Conservation (phyloP, 2,888 invertebrate species). For the Girardia tigrina region DNA sequence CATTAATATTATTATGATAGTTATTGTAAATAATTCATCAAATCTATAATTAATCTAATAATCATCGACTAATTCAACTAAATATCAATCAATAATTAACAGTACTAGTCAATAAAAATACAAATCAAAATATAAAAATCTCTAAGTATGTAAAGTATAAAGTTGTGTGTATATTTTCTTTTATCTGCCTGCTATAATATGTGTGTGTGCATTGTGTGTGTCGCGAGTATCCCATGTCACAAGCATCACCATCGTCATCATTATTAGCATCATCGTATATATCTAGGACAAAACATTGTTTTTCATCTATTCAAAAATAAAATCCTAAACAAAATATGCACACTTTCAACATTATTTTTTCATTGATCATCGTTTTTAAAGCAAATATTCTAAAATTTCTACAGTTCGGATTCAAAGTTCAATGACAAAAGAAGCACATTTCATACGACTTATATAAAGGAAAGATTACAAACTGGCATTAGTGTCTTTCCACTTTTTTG, state of each 20-base stretch:
- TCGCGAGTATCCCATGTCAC: no score
- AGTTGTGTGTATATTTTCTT: no score
- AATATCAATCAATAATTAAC: conserved; percentile 17
- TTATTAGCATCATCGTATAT: not conserved
- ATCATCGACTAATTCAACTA: conserved; percentile 9
- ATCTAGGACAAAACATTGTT: not conserved
- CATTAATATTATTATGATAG: no score
- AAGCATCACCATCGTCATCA: no score
- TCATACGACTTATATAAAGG: not conserved
- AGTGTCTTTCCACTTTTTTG: not conserved
- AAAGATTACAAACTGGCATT: conserved; percentile 18
- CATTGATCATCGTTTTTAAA: not conserved
- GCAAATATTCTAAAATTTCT: conserved; percentile 11
- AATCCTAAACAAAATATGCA: conserved; percentile 8
- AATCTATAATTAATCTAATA: conserved; percentile 3
- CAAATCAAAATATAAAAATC: conserved; percentile 16
- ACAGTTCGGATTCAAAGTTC: not conserved
- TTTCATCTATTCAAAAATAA: not conserved
- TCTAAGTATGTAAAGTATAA: not conserved
- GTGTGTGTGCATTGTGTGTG: no score
- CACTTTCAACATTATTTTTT: not conserved
- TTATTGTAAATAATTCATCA: no score
- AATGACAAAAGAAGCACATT: not conserved
- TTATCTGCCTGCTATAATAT: no score
- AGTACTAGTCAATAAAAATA: not conserved